A percentile compares a stretch with the other conserved stretches of the same genome.
Conservation (phyloP, 1,140 invertebrate species). For the Drosophila biarmipes region DNA sequence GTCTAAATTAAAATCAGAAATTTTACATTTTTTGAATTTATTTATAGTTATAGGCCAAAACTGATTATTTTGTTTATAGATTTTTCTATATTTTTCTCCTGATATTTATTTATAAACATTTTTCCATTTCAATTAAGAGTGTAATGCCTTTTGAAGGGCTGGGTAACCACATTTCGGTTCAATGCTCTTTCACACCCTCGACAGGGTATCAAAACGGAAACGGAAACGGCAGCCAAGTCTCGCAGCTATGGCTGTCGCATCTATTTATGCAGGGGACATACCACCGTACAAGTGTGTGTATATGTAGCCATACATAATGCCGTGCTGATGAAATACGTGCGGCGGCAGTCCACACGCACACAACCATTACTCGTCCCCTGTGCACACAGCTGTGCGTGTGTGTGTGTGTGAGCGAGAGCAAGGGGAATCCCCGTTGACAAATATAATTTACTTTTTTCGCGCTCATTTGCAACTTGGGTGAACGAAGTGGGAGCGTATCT, state of each 20-base stretch:
- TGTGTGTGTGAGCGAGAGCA: not conserved
- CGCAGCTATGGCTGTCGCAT: slow-evolving; percentile 54
- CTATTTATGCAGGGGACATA: slow-evolving; percentile 73
- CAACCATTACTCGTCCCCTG: slow-evolving; percentile 17
- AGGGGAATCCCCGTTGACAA: slow-evolving; percentile 61
- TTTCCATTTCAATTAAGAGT: not conserved
- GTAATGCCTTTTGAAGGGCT: not conserved
- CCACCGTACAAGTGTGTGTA: slow-evolving; percentile 9
- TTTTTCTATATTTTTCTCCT: not conserved
- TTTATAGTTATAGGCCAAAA: not conserved
- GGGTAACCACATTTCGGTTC: too few species aligned
- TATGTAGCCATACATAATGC: slow-evolving; percentile 62
- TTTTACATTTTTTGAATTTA: not conserved
- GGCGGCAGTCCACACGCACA: slow-evolving; percentile 35
- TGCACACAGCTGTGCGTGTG: too few species aligned
- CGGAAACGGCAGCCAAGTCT: slow-evolving; percentile 66
- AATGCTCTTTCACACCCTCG: not conserved
- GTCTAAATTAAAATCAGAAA: too few species aligned
- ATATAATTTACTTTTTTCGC: slow-evolving; percentile 80
- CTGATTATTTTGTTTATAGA: too few species aligned
- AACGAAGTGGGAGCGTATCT: slow-evolving; percentile 10
- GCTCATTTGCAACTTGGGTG: slow-evolving; percentile 62
- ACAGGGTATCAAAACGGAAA: slow-evolving; percentile 56
- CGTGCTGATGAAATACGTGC: slow-evolving; percentile 76
- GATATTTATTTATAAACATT: too few species aligned